Evolutionary conservation across 2,888 invertebrate species (phyloP).

Genomic region (Cryptocephalus moraei): DNA sequence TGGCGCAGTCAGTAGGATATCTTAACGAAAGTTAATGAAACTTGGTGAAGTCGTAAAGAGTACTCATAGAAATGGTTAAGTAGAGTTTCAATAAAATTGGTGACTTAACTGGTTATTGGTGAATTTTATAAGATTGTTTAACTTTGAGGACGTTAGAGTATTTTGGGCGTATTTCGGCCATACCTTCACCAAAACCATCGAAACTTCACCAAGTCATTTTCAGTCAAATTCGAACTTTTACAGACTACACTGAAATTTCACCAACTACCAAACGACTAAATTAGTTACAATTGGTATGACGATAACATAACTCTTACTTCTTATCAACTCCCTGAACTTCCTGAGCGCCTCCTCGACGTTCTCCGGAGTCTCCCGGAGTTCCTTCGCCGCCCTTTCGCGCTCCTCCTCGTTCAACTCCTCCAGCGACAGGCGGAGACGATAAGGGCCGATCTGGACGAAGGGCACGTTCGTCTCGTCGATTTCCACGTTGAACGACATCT

Average conservation of each 20-base stretch:
- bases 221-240: not conserved
- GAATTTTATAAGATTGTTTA: too few species aligned
- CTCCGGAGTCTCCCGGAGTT: conserved; percentile 64
- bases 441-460: conserved; percentile 50
- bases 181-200: too few species aligned
- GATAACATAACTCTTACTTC: conserved; percentile 39
- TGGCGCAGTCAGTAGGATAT: too few species aligned
- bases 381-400: conserved; percentile 52
- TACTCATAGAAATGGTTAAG: too few species aligned
- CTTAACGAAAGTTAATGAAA: too few species aligned
- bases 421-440: conserved; percentile 51
- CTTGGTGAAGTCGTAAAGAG: too few species aligned
- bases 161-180: too few species aligned
- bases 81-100: too few species aligned
- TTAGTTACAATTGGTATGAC: too few species aligned
- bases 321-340: conserved; percentile 46
- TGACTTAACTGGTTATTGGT: too few species aligned
- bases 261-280: not conserved
- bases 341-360: conserved; percentile 47
- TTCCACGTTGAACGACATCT: conserved; percentile 22
- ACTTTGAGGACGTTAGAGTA: too few species aligned
- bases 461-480: conserved; percentile 46
- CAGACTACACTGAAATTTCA: not conserved
- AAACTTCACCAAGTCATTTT: too few species aligned
- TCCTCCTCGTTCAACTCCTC: conserved; percentile 48